Evolutionary conservation across 2,888 invertebrate genomes (phyloP), one percentile per base, ranked within the genome.

Genomic region (Protonemura montana): DNA sequence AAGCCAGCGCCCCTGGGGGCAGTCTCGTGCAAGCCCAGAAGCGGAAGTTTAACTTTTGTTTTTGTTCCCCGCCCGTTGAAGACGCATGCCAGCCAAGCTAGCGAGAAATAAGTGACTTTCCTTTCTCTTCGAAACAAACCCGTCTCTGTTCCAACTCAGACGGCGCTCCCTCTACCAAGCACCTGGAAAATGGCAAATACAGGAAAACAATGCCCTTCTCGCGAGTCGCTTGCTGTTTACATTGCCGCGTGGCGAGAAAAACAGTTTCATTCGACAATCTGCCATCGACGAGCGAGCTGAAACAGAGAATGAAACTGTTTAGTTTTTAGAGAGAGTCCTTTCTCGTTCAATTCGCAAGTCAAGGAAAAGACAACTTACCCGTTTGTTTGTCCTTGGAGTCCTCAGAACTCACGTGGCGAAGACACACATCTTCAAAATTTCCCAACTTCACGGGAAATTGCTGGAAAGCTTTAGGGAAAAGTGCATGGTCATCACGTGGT

Each of bases 41-140:
- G 59, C 59, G 59, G 59, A 59, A 59, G 59, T 59, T 59, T 16
- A 59, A 59, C 59, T 59, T 59, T 59, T 59, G 59, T 59, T 59
- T 59, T 59, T 59, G 13, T 59, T 59, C 59, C 59, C 59, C 6
- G 13, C 21, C 59, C 2, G 59, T 10, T 21, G 21, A 59, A 59
- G 59, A 2, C 2, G 21, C 59, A 59, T 59, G 59, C 59, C 59
- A 59, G 59, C 59, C 7, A 13, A 21, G 59, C 59, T 21, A 59
- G 59, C 59, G 59, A 3, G 59, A 59, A 59, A 59, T 59, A 59
- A 59, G 59, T 59, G 59, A 59, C 59, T 59, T 59, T 59, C 59
- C 59, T 59, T 21, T 21, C 59, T 59, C 59, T 59, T 59, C 59
- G 59, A 10, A 59, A 21, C 59, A 59, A 59, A 59, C 3, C 59